Evolutionary conservation across 2,888 invertebrate genomes (phyloP).

Genomic region (Bhutanitis thaidina): DNA sequence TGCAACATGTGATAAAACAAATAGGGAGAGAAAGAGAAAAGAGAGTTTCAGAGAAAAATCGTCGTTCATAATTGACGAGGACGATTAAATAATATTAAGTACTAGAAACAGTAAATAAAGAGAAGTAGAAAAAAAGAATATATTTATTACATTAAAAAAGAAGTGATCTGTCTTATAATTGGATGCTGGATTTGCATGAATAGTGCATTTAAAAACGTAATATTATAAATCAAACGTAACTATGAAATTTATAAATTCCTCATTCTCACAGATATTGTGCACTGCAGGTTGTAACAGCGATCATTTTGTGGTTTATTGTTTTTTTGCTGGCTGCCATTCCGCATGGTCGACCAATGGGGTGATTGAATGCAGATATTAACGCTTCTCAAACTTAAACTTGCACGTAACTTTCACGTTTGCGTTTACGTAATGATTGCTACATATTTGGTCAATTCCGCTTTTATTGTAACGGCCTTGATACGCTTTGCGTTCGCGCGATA

Average conservation of each 20-base stretch:
- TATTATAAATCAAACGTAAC: too few relatives aligned
- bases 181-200: too few relatives aligned
- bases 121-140: too few relatives aligned
- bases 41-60: too few relatives aligned
- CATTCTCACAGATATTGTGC: constrained; percentile 11
- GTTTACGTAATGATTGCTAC: constrained; percentile 57
- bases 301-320: constrained; percentile 16
- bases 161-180: too few relatives aligned
- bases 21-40: too few relatives aligned
- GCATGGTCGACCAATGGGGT: constrained; percentile 34
- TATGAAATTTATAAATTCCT: constrained; percentile 1
- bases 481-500: constrained; percentile 46
- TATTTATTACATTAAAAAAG: too few relatives aligned
- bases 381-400: constrained; percentile 46
- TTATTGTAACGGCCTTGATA: constrained; percentile 59
- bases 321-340: constrained; percentile 28
- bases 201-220: too few relatives aligned
- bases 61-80: too few relatives aligned
- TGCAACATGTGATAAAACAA: too few relatives aligned
- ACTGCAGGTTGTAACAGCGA: constrained; percentile 7
- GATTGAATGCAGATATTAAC: constrained; percentile 30
- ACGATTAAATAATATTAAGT: too few relatives aligned
- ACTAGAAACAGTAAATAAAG: too few relatives aligned
- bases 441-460: constrained; percentile 53
- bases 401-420: constrained; percentile 53